Evolutionary conservation across 2,113 vertebrate species (phyloP), one percentile per base, ranked within the genome.

Genomic region (Antechinus stuartii): DNA sequence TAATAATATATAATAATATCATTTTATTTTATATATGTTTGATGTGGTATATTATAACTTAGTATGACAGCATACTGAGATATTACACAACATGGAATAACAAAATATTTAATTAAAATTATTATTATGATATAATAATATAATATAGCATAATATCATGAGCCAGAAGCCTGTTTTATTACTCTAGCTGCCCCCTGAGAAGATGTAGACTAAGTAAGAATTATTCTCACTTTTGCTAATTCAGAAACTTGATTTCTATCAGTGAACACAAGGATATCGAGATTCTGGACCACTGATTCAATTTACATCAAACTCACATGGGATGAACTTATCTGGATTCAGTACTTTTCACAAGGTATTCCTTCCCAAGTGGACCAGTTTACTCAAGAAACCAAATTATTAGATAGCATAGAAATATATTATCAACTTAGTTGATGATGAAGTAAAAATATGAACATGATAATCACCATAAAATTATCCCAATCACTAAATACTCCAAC

Each of bases 361-460:
- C 68, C 16, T 76, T 76, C 30, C 68, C 14, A 76, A n/a, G 14
- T 76, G 14, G 35, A 35, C 16, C 68, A 76, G 5, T 76, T 35
- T n/a, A 76, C 16, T 76, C 35, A 76, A n/a, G 61, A 76, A 76
- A 76, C 35, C 16, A n/a, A 76, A 76, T 76, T n/a, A 76, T n/a
- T 5, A 19, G 5, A 76, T 76, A n/a, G 68, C 35, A 76, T 76
- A 76, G 14, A 76, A 19, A 76, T 76, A 76, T n/a, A n/a, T 5
- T 7, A 3, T 94, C 35, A 91, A 26, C 49, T 55, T 55, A 94
- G 2, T 47, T 23, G 46, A 7, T 42, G 46, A 55, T 8, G n/a
- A 76, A n/a, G 25, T 89, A 55, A 91, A 56, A 89, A 26, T 89
- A 95, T 97, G 95, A 95, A 93, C 54, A 42, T 95, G 97, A 97